phyloP scores from a whole-genome alignment of 2,797 vertebrate species.

The Tinamus major region DNA sequence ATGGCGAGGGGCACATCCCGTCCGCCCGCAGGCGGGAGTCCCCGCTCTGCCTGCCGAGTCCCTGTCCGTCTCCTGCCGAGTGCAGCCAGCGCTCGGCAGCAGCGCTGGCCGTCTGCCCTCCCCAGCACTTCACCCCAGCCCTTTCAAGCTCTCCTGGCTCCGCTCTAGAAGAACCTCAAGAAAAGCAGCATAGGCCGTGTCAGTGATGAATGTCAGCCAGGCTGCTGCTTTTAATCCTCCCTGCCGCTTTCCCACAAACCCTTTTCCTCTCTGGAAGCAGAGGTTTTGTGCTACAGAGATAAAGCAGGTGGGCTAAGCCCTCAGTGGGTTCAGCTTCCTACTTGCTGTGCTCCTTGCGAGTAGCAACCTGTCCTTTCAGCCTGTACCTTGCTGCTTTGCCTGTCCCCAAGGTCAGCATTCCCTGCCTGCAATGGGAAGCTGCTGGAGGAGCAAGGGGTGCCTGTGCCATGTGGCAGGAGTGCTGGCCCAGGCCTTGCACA shows the following conservation, averaged over 20 bases:
- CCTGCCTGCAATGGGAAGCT: background rate
- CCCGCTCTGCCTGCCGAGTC: background rate
- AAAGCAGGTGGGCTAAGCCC: background rate
- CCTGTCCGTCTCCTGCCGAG: background rate
- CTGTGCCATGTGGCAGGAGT: accelerated
- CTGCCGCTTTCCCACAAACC: background rate
- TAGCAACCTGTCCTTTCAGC: background rate
- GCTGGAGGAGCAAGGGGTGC: background rate
- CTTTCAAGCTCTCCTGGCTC: background rate
- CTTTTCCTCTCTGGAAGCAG: background rate
- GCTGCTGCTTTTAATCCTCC: background rate
- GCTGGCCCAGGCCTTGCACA: accelerated
- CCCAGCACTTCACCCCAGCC: background rate
- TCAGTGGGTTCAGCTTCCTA: too few species aligned
- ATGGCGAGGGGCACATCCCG: background rate
- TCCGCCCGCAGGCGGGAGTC: background rate
- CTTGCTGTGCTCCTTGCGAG: background rate
- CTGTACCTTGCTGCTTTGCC: background rate
- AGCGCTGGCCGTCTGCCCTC: background rate
- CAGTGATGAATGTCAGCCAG: background rate
- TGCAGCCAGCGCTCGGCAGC: background rate
- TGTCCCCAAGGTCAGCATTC: accelerated
- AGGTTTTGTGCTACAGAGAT: background rate
- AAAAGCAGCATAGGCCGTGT: background rate
- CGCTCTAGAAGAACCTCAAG: background rate